These are phyloP conservation scores for Drosophila lacicola DNA, from an alignment of 2,888 invertebrate species.

Conservation along the genomic window DNA sequence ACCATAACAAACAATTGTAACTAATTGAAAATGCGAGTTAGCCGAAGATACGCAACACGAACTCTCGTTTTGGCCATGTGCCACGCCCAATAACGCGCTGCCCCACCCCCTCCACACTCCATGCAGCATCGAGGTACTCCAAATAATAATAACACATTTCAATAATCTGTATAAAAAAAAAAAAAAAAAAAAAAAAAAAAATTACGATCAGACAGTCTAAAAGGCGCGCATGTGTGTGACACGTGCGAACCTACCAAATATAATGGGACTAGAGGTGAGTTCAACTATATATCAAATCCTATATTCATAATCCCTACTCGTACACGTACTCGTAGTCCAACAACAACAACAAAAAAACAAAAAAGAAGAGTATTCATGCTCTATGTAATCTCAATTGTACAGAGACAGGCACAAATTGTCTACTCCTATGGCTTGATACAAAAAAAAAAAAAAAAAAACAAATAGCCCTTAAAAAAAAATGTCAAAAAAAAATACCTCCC, in stretches of 20 bases:
- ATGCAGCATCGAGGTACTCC: slow-evolving; percentile 74
- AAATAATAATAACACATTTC: slow-evolving; percentile 72
- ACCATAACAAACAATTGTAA: slow-evolving; percentile 13
- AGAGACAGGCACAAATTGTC: slow-evolving; percentile 41
- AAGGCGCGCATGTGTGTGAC: slow-evolving; percentile 35
- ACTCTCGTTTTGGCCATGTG: slow-evolving; percentile 11
- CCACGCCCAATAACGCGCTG: slow-evolving; percentile 20
- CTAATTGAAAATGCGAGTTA: slow-evolving; percentile 18
- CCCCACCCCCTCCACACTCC: slow-evolving; percentile 16
- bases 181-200: slow-evolving; percentile 30
- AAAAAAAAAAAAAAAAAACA: slow-evolving; percentile 4
- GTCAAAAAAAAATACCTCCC: background rate
- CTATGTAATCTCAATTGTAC: slow-evolving; percentile 34
- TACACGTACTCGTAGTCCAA: slow-evolving; percentile 41
- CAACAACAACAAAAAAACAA: slow-evolving; percentile 4
- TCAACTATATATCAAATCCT: slow-evolving; percentile 21
- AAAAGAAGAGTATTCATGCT: slow-evolving; percentile 6
- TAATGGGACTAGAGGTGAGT: slow-evolving; percentile 49
- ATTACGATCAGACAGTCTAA: slow-evolving; percentile 46
- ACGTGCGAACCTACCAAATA: slow-evolving; percentile 38
- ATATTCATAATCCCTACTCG: slow-evolving; percentile 24
- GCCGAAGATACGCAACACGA: slow-evolving; percentile 16
- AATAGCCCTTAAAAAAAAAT: background rate
- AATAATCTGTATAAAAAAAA: slow-evolving; percentile 62
- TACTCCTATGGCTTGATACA: slow-evolving; percentile 17